phyloP scores from a whole-genome alignment of 2,113 vertebrate genomes.

The Leucosticte australis region DNA sequence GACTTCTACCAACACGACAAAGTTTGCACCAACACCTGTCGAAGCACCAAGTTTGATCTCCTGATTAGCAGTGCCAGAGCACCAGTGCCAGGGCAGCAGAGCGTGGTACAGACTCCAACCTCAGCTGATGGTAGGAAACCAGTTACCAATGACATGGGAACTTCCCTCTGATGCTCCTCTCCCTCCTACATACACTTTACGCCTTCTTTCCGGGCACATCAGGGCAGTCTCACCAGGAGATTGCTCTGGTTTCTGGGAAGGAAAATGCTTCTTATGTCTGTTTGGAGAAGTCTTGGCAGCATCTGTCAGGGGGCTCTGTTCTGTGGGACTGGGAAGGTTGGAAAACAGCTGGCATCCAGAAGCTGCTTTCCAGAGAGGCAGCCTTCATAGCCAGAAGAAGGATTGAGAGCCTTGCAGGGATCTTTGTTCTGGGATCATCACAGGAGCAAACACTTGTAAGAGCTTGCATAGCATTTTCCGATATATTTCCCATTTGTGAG shows the following conservation, averaged over 20 bases:
- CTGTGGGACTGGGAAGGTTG: neutral
- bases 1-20: conserved; percentile 95
- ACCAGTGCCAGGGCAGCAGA: conserved; percentile 83
- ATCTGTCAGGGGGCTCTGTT: neutral
- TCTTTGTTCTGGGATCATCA: neutral
- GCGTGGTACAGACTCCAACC: conserved; percentile 78
- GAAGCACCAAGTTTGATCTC: conserved; percentile 94
- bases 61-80: conserved; percentile 87
- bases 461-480: neutral
- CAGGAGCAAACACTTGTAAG: neutral
- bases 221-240: neutral
- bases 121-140: conserved; percentile 84
- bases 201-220: neutral
- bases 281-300: neutral
- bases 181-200: neutral
- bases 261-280: rapidly evolving
- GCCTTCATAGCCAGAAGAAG: neutral
- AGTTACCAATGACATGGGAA: neutral
- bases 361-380: neutral
- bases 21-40: conserved; percentile 94
- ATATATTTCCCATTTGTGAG: neutral
- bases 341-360: neutral
- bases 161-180: neutral
- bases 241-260: neutral
- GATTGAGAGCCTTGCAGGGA: neutral